Evolutionary conservation across 1,140 invertebrate genomes (phyloP), one percentile per base, ranked within the genome.

Genomic region (Drosophila tsacasi): DNA sequence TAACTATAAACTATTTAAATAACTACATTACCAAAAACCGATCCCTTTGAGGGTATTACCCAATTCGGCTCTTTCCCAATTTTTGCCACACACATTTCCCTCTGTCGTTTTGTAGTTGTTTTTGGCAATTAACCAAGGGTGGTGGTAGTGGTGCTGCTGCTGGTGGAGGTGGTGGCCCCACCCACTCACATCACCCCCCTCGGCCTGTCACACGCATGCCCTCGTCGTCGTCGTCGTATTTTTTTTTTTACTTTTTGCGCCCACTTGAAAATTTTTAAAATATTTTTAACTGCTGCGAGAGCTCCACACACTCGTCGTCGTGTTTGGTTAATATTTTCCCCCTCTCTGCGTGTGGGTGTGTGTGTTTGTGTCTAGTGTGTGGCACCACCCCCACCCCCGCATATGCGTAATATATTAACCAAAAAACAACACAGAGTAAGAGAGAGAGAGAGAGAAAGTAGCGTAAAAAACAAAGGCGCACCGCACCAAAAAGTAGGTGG

Each of bases 101-200:
- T 32, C 32, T 49, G 19, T 64, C 60, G 40, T 63, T 72, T 90
- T 84, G 65, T 77, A 84, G 78, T 89, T 90, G 85, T 89, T 89
- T 89, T 90, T 89, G 85, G 85, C 85, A 89, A 89, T 89, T 89
- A 89, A 89, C 85, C 85, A 84, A 76, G 74, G 81, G 84, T 80
- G 83, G 68, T 73, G 61, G 75, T 77, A 30, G 46, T 13, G 44
- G 15, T 52, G 49, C 25, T 25, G 25, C 25, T 25, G 25, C 25
- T 80, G 83, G 67, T 72, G 60, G 75, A 74, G 50, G 23, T 15
- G 44, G 25, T 52, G 49, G 12, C 12, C n/a, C 30, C 50, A 40
- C 47, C 39, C 42, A 25, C 50, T 10, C 25, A 19, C 12, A 39
- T 13, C 27, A 15, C 3, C n/a, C 40, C 32, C 52, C 23, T 12